Percentiles rank a stretch among this genome's conserved stretches.
These are phyloP conservation scores for Tinea trinotella DNA, from an alignment of 2,888 invertebrate species.

Conservation along the genomic window DNA sequence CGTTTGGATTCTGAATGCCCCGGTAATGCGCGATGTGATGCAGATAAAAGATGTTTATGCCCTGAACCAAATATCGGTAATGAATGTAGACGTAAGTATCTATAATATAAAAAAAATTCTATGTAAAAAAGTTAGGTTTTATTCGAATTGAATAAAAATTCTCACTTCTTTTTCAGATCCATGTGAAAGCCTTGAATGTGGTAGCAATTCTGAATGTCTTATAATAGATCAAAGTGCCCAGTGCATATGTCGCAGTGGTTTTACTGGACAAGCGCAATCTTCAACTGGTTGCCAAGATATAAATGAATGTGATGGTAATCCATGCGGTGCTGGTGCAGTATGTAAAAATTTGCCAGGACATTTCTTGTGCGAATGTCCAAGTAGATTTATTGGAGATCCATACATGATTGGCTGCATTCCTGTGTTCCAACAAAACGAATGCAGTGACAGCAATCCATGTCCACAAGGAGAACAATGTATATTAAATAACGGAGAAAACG, in stretches of 20 bases:
- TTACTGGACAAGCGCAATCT: slow-evolving; percentile 77
- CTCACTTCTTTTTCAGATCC: slow-evolving; percentile 76
- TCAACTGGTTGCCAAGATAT: slow-evolving; percentile 87
- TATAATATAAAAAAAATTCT: too few species aligned
- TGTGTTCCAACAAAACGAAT: slow-evolving; percentile 76
- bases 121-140: slow-evolving; percentile 1
- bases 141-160: background rate
- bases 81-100: slow-evolving; percentile 88
- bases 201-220: slow-evolving; percentile 91
- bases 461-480: slow-evolving; percentile 90
- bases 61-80: slow-evolving; percentile 93
- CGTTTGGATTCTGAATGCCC: slow-evolving; percentile 84
- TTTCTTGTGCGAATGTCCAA: slow-evolving; percentile 91
- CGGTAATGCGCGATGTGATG: slow-evolving; percentile 89
- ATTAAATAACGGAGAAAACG: slow-evolving; percentile 82
- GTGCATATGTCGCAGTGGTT: slow-evolving; percentile 88
- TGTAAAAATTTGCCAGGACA: slow-evolving; percentile 91
- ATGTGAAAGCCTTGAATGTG: slow-evolving; percentile 88
- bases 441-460: slow-evolving; percentile 83
- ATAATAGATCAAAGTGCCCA: slow-evolving; percentile 86
- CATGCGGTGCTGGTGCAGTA: slow-evolving; percentile 87
- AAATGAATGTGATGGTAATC: slow-evolving; percentile 86
- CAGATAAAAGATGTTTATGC: slow-evolving; percentile 84
- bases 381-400: slow-evolving; percentile 85
- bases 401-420: slow-evolving; percentile 83